Base-by-base conservation (phyloP, 1,140 invertebrate species). In the Sarcophaga bullata region DNA sequence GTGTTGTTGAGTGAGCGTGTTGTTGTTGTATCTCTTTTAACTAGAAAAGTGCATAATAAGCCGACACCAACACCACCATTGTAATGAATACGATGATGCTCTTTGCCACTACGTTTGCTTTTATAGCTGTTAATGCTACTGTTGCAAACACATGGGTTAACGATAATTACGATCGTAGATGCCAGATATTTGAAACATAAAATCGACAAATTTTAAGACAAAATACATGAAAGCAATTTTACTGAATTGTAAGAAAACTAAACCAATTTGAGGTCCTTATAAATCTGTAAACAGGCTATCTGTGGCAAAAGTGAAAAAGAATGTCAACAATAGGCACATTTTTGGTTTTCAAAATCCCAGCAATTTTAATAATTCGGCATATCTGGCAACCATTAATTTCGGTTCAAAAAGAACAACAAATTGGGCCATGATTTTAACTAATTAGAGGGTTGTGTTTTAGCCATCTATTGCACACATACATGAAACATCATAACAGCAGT, bases 341-440 rank as follows among this genome's bases (percentile, higher is more conserved):
- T 37, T 2, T 37, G 25, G 25, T 37, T 37, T 37, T 37, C 25
- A 37, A 37, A 37, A 37, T 37, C 25, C 1, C 4, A 2, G 25
- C 25, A 37, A 37, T 37, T 37, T 37, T 1, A 37, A 37, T 37
- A 37, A 37, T 2, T 37, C 4, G 25, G 25, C 25, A 37, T 37
- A 37, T 37, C 25, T 37, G 25, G 25, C 25, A 37, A 37, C 25
- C 25, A 37, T 37, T 37, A 37, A 37, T 37, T 37, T 37, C 25
- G 25, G 25, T 37, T 37, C n/a, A 68, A 19, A n/a, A 68, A 19
- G n/a, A 68, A 19, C 19, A 68, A 68, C 62, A 68, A 68, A 68
- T 1, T 68, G 62, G 62, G 62, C 62, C 62, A 68, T 19, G 19
- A 68, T 19, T 68, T 68, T 68, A 68, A 68, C 62, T 68, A 68